A percentile compares a stretch with the other conserved stretches of the same genome.
These are phyloP conservation scores for Cyclophora albipunctata DNA, from an alignment of 2,888 invertebrate species.

Conservation along the genomic window DNA sequence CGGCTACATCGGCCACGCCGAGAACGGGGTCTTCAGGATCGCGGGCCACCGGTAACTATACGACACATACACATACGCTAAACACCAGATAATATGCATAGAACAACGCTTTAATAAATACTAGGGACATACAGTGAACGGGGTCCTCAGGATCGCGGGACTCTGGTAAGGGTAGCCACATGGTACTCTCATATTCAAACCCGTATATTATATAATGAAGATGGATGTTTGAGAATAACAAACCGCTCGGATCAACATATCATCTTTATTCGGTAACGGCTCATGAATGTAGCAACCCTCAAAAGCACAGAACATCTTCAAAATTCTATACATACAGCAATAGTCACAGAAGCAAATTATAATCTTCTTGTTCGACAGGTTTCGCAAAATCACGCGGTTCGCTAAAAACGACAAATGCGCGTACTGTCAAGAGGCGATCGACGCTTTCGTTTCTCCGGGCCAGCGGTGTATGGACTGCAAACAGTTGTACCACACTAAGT, in stretches of 20 bases:
- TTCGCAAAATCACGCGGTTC: constrained; percentile 84
- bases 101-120: too few relatives aligned
- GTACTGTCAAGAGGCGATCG: constrained; percentile 87
- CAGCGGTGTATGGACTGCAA: constrained; percentile 90
- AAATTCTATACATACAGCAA: too few relatives aligned
- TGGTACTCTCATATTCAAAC: too few relatives aligned
- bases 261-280: too few relatives aligned
- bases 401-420: constrained; percentile 88
- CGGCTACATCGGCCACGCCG: constrained; percentile 73
- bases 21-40: constrained; percentile 81
- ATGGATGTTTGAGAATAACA: too few relatives aligned
- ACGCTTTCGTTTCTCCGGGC: constrained; percentile 86
- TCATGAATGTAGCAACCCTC: too few relatives aligned
- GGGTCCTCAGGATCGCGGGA: constrained; percentile 83
- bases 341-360: too few relatives aligned
- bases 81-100: too few relatives aligned
- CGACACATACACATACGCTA: background rate
- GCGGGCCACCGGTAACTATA: constrained; percentile 79
- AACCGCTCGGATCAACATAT: too few relatives aligned
- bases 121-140: constrained; percentile 71
- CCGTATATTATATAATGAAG: too few relatives aligned
- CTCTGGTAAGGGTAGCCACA: constrained; percentile 66
- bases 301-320: too few relatives aligned
- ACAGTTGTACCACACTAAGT: constrained; percentile 90
- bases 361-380: constrained; percentile 39